Conservation (phyloP, 2,797 vertebrate genomes). For the Trichosurus vulpecula region DNA sequence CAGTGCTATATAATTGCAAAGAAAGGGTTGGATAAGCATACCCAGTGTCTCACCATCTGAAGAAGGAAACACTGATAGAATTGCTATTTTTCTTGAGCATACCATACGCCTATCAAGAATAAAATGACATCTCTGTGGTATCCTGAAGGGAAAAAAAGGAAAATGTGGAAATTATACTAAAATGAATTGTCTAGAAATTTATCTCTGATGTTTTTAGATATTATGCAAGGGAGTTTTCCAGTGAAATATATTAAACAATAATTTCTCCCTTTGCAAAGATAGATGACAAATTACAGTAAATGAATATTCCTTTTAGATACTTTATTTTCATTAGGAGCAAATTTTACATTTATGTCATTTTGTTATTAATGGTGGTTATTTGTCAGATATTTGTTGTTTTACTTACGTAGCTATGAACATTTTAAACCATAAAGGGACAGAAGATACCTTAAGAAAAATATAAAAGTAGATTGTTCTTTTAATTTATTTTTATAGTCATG, state of each 20-base stretch:
- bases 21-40: neutral
- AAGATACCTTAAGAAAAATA: neutral
- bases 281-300: neutral
- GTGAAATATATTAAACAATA: conserved; percentile 16
- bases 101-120: conserved; percentile 1
- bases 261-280: conserved; percentile 24
- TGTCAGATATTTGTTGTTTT: neutral
- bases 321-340: conserved; percentile 4
- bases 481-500: conserved; percentile 17
- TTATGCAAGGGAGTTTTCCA: conserved; percentile 42
- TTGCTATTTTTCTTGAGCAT: neutral
- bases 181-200: conserved; percentile 7
- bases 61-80: conserved; percentile 33
- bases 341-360: neutral
- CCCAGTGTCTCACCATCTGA: neutral
- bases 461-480: neutral
- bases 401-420: neutral
- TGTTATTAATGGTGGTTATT: neutral
- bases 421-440: neutral
- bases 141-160: conserved; percentile 13
- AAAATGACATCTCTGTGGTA: conserved; percentile 11
- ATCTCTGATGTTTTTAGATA: neutral
- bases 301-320: neutral
- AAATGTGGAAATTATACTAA: neutral
- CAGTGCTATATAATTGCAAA: conserved; percentile 45